Evolutionary conservation across 2,113 vertebrate genomes (phyloP).

Genomic region (Pao palembangensis): DNA sequence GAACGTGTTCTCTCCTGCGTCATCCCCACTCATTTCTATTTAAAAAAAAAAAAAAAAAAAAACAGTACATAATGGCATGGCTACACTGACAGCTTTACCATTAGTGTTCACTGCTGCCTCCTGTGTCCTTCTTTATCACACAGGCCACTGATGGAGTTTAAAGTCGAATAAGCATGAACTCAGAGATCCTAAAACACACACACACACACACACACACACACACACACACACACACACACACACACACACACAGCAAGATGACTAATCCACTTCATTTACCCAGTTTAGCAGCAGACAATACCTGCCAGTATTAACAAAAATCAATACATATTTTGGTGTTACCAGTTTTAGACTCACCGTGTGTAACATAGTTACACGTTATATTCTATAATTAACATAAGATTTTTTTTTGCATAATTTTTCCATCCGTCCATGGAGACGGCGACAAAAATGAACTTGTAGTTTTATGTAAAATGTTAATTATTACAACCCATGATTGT

Average conservation of each 20-base stretch:
- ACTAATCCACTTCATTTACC: slow-evolving; percentile 39
- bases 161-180: slow-evolving; percentile 22
- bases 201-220: slow-evolving; percentile 25
- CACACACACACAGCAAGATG: slow-evolving; percentile 44
- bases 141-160: slow-evolving; percentile 19
- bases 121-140: slow-evolving; percentile 16
- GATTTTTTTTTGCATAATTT: no score
- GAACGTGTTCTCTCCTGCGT: not conserved
- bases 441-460: no score
- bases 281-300: slow-evolving; percentile 6
- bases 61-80: not conserved
- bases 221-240: slow-evolving; percentile 28
- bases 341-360: no score
- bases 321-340: no score
- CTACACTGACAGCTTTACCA: not conserved
- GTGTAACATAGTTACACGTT: no score
- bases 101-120: not conserved
- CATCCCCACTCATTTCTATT: not conserved
- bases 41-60: no score
- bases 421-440: no score
- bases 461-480: no score
- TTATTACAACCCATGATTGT: no score
- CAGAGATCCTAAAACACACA: slow-evolving; percentile 3
- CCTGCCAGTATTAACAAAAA: not conserved
- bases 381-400: no score